These are phyloP conservation scores for Falco columbarius DNA, from an alignment of 2,797 vertebrate species.

Conservation along the genomic window DNA sequence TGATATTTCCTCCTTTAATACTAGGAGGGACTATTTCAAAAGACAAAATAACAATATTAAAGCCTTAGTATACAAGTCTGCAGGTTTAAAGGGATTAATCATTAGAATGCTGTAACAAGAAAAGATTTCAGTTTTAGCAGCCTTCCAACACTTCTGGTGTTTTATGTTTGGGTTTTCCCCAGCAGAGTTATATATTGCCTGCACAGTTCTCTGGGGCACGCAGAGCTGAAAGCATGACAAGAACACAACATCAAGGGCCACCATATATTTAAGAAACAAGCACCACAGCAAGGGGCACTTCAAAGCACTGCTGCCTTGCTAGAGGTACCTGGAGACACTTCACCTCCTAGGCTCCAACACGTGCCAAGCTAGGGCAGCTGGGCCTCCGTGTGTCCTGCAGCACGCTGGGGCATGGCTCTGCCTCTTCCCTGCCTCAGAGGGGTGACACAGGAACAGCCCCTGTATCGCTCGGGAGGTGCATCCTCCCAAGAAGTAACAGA, in stretches of 20 bases:
- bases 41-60: background rate
- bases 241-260: background rate
- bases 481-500: background rate
- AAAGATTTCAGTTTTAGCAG: background rate
- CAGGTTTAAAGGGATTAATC: background rate
- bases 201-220: background rate
- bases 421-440: background rate
- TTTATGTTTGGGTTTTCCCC: background rate
- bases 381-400: background rate
- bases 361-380: background rate
- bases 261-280: background rate
- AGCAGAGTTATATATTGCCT: background rate
- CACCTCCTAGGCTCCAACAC: background rate
- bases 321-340: background rate
- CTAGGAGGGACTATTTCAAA: constrained; percentile 87
- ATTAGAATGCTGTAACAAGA: background rate
- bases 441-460: background rate
- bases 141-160: background rate
- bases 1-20: constrained; percentile 90
- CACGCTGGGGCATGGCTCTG: background rate
- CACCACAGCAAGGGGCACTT: background rate
- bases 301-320: background rate
- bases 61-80: background rate
- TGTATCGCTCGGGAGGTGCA: background rate
- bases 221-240: background rate